Percentiles rank a stretch among this genome's conserved stretches.
phyloP scores from a whole-genome alignment of 1,140 invertebrate species.

The Panagrolaimus sp. region DNA sequence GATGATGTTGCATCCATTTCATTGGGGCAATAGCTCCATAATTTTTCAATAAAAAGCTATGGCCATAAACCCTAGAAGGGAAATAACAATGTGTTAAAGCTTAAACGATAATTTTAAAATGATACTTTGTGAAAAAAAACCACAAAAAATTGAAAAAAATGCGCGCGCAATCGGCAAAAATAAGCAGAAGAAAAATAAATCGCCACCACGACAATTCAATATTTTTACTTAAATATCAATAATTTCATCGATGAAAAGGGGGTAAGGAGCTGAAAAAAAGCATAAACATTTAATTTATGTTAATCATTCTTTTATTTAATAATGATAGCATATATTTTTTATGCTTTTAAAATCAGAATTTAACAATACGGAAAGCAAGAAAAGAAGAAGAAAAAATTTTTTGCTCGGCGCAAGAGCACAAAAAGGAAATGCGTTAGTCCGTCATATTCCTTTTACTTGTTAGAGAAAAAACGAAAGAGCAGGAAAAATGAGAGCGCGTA shows the following conservation, averaged over 20 bases:
- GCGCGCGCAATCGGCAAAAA: conserved; percentile 10
- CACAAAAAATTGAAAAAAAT: conserved; percentile 6
- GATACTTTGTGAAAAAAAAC: not conserved
- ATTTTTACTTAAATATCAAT: conserved; percentile 10
- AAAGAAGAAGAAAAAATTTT: too few relatives aligned
- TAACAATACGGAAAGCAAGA: too few relatives aligned
- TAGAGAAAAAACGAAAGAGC: conserved; percentile 2
- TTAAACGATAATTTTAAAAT: not conserved
- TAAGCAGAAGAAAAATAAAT: not conserved
- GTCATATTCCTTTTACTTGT: not conserved
- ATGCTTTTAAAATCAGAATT: too few relatives aligned
- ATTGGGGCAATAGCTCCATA: conserved; percentile 9
- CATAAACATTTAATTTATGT: too few relatives aligned
- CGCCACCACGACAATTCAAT: not conserved
- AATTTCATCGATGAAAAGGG: not conserved
- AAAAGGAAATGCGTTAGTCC: conserved; percentile 10
- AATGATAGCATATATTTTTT: too few relatives aligned
- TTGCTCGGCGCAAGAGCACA: not conserved
- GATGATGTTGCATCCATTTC: conserved; percentile 13
- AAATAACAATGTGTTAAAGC: not conserved
- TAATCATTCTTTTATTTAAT: too few relatives aligned
- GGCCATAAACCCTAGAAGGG: conserved; percentile 8
- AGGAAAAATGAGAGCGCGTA: conserved; percentile 4
- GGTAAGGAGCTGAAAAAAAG: too few relatives aligned
- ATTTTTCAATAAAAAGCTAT: not conserved